Evolutionary conservation across 2,797 vertebrate genomes (phyloP).

Genomic region (Acridotheres tristis): DNA sequence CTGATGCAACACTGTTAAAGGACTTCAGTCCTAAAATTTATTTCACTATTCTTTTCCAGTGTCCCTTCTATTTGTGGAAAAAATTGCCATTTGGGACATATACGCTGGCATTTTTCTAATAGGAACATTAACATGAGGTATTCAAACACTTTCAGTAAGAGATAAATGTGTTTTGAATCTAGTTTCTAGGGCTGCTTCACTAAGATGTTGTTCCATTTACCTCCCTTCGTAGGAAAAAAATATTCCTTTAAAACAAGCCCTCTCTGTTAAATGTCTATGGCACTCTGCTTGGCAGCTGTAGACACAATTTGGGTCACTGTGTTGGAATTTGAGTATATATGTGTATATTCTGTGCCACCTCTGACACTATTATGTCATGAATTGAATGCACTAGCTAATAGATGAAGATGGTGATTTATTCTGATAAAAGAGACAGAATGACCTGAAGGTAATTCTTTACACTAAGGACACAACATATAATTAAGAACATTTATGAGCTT

Average conservation of each 20-base stretch:
- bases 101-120: background rate
- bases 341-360: constrained; percentile 64
- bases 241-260: constrained; percentile 6
- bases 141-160: background rate
- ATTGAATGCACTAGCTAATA: constrained; percentile 54
- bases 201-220: background rate
- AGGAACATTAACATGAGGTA: background rate
- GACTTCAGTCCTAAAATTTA: background rate
- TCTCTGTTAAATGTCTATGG: constrained; percentile 56
- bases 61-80: background rate
- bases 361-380: constrained; percentile 69
- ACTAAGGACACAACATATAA: constrained; percentile 42
- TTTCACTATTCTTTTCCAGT: background rate
- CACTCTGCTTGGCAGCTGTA: constrained; percentile 60
- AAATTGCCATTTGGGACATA: background rate
- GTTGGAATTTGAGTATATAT: constrained; percentile 60
- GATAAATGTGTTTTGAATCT: background rate
- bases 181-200: background rate
- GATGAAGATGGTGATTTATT: constrained; percentile 68
- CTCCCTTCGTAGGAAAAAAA: background rate
- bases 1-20: background rate
- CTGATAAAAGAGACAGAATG: constrained; percentile 59
- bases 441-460: constrained; percentile 55
- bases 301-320: constrained; percentile 64
- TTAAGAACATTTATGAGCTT: constrained; percentile 60